These are phyloP conservation scores for Diadema setosum DNA, from an alignment of 35 echinoderm and acorn worm species.

Conservation along the genomic window DNA sequence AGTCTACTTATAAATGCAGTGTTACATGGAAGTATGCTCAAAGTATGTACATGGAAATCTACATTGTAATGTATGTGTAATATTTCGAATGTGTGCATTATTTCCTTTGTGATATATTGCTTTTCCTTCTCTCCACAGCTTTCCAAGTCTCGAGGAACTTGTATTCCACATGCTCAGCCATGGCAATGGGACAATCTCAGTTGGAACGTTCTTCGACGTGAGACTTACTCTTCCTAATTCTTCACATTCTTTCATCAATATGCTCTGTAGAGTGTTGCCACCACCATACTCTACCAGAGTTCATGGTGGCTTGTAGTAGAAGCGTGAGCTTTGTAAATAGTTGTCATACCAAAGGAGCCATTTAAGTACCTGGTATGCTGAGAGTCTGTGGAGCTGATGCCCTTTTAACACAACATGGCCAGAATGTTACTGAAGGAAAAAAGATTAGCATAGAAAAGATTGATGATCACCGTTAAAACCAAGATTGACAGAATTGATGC, in stretches of 20 bases:
- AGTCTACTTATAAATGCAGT: too few relatives aligned
- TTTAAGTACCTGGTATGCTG: background rate
- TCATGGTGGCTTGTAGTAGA: background rate
- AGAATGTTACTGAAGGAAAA: too few relatives aligned
- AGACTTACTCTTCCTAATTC: background rate
- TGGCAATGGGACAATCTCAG: constrained; percentile 4
- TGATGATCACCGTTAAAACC: too few relatives aligned
- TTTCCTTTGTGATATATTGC: too few relatives aligned
- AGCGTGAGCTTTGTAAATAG: background rate
- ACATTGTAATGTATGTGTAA: too few relatives aligned
- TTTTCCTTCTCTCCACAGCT: background rate
- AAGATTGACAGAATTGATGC: too few relatives aligned
- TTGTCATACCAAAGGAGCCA: background rate
- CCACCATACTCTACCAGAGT: background rate
- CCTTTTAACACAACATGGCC: too few relatives aligned
- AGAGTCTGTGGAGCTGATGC: background rate
- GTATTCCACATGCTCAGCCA: constrained; percentile 32
- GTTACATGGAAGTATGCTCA: too few relatives aligned
- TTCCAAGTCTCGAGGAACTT: constrained; percentile 47
- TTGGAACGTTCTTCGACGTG: constrained; percentile 24
- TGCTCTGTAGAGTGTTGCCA: background rate
- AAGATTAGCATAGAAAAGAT: too few relatives aligned
- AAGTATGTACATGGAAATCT: too few relatives aligned
- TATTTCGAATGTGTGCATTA: too few relatives aligned
- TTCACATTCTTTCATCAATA: background rate